Evolutionary conservation across 1,140 invertebrate species (phyloP), one percentile per base, ranked within the genome.

Genomic region (Pissodes strobi): DNA sequence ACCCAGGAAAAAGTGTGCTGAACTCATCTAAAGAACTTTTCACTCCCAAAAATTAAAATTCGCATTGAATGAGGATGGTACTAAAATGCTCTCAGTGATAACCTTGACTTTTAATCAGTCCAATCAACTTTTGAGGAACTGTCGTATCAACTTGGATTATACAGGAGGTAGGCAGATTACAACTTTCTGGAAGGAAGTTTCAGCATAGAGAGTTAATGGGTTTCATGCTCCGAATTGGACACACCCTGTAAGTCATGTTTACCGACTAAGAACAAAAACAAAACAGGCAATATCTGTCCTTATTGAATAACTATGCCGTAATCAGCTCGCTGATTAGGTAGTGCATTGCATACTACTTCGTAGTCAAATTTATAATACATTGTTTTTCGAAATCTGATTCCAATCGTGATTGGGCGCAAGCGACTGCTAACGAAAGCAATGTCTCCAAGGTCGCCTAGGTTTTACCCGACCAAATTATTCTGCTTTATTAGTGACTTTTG

Each of bases 351-450:
- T 64, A 64, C 52, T 22, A 53, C 25, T 53, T 38, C 23, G 62
- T 64, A 64, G 62, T 57, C 62, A 64, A 64, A 64, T 57, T 64
- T 64, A 64, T 64, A 64, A 48, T 57, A 64, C 62, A 64, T 64
- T 64, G 62, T 64, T 64, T 62, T 64, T 64, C 52, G 62, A 64
- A 64, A 64, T 64, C 52, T 27, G 62, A 64, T 64, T 37, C 27
- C 30, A 30, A 57, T 51, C 55, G 63, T 59, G 63, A 65, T 65
- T 65, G 55, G 55, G 22, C 63, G 37, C 55, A 21, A 53, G 34
- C 45, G 39, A 48, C 23, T 23, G 34, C 61, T 65, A 65, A 65
- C 63, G 63, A 65, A 65, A 65, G 45, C 45, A 55, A 51, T 58
- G 63, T 52, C 55, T 46, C 30, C 63, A 65, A 65, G 63, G 63